These are phyloP conservation scores for Deilephila porcellus DNA, from an alignment of 2,888 invertebrate genomes.

Conservation along the genomic window DNA sequence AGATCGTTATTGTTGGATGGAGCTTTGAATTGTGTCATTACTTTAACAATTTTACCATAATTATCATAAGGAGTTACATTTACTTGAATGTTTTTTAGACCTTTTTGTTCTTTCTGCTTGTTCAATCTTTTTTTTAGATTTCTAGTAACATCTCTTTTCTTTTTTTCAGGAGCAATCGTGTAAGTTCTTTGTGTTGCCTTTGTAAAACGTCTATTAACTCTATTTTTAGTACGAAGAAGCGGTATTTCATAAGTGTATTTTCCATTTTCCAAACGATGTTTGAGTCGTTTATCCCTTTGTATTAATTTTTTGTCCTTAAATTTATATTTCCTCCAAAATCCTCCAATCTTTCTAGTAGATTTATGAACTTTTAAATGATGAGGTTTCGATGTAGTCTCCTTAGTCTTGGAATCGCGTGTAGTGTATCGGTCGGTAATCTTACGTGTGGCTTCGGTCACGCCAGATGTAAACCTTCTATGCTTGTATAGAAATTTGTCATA, in stretches of 20 bases:
- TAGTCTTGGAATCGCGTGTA: slow-evolving; percentile 26
- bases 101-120: neutral
- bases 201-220: neutral
- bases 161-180: neutral
- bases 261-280: slow-evolving; percentile 12
- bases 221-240: neutral
- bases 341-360: slow-evolving; percentile 34
- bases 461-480: slow-evolving; percentile 37
- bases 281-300: slow-evolving; percentile 32
- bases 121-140: neutral
- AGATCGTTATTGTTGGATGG: slow-evolving; percentile 10
- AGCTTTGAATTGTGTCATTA: slow-evolving; percentile 9
- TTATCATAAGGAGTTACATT: slow-evolving; percentile 15
- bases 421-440: slow-evolving; percentile 25
- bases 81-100: neutral
- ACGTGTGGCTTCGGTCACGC: slow-evolving; percentile 26
- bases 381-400: slow-evolving; percentile 1
- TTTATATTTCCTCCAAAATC: slow-evolving; percentile 48
- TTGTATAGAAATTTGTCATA: slow-evolving; percentile 42
- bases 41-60: neutral
- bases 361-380: slow-evolving; percentile 36
- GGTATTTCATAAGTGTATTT: neutral
- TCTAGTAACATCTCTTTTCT: neutral
- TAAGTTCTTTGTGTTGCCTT: neutral
- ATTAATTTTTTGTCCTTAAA: slow-evolving; percentile 39